phyloP scores from a whole-genome alignment of 2,113 vertebrate species.

The Macaca fascicularis region DNA sequence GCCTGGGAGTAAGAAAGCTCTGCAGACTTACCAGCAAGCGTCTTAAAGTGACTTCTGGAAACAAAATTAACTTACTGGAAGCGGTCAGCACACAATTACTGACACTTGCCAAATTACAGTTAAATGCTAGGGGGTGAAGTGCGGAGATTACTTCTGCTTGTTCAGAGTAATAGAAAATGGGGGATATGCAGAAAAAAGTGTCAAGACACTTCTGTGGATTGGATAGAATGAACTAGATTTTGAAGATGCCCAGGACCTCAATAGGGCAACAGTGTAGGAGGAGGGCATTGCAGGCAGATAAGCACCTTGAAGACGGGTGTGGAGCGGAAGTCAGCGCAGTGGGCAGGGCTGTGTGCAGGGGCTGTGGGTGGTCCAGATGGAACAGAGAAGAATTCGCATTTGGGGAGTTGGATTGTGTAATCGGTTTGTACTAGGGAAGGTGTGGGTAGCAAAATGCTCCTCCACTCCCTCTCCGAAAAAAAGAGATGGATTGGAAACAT shows the following conservation, averaged over 20 bases:
- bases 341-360: too few species aligned
- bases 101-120: background rate
- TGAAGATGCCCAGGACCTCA: background rate
- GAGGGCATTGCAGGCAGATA: background rate
- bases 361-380: accelerated
- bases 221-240: background rate
- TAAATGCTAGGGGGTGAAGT: background rate
- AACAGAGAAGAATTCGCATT: background rate
- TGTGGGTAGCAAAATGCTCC: background rate
- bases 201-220: background rate
- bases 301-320: background rate
- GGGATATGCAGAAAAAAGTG: background rate
- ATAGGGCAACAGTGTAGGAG: background rate
- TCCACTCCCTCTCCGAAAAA: background rate
- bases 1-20: background rate
- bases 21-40: background rate
- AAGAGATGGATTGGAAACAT: background rate
- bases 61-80: background rate
- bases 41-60: background rate
- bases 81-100: background rate
- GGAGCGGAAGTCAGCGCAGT: background rate
- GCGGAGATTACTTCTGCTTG: background rate
- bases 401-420: background rate
- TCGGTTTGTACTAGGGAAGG: background rate
- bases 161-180: background rate